These are phyloP conservation scores for Thryonomys swinderianus DNA, from an alignment of 2,113 vertebrate species.

Conservation along the genomic window DNA sequence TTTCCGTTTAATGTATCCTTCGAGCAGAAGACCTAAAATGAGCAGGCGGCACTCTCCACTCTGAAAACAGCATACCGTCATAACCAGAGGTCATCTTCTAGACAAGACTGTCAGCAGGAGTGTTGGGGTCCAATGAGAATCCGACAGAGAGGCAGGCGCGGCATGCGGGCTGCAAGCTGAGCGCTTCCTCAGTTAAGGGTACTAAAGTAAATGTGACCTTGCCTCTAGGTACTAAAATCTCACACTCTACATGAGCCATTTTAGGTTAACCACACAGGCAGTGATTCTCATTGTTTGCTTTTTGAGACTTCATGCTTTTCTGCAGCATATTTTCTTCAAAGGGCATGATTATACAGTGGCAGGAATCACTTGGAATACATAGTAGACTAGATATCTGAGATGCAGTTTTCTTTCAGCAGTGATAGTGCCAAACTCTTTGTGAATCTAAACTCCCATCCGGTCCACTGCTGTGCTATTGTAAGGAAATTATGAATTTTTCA, in stretches of 20 bases:
- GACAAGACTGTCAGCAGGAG: slow-evolving; percentile 77
- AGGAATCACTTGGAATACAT: slow-evolving; percentile 50
- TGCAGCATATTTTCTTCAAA: slow-evolving; percentile 72
- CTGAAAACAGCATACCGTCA: slow-evolving; percentile 80
- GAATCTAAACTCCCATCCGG: slow-evolving; percentile 58
- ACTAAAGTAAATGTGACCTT: slow-evolving; percentile 84
- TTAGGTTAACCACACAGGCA: slow-evolving; percentile 70
- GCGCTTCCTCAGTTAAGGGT: slow-evolving; percentile 79
- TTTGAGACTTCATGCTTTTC: slow-evolving; percentile 56
- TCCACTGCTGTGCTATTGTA: slow-evolving; percentile 39
- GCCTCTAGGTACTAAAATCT: slow-evolving; percentile 80
- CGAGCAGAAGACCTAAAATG: slow-evolving; percentile 77
- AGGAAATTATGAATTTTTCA: slow-evolving; percentile 67
- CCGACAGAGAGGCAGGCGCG: slow-evolving; percentile 79
- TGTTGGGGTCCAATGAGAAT: slow-evolving; percentile 71
- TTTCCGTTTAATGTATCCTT: slow-evolving; percentile 66
- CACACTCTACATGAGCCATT: slow-evolving; percentile 71
- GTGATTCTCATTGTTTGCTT: slow-evolving; percentile 64
- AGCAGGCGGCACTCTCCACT: slow-evolving; percentile 75
- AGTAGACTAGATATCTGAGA: slow-evolving; percentile 58
- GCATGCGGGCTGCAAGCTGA: slow-evolving; percentile 77
- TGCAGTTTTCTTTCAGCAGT: slow-evolving; percentile 69
- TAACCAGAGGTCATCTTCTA: slow-evolving; percentile 84
- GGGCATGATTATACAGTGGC: slow-evolving; percentile 57
- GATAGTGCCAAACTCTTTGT: slow-evolving; percentile 59